Evolutionary conservation across 2,797 vertebrate genomes (phyloP).

Genomic region (Anguilla marmorata): DNA sequence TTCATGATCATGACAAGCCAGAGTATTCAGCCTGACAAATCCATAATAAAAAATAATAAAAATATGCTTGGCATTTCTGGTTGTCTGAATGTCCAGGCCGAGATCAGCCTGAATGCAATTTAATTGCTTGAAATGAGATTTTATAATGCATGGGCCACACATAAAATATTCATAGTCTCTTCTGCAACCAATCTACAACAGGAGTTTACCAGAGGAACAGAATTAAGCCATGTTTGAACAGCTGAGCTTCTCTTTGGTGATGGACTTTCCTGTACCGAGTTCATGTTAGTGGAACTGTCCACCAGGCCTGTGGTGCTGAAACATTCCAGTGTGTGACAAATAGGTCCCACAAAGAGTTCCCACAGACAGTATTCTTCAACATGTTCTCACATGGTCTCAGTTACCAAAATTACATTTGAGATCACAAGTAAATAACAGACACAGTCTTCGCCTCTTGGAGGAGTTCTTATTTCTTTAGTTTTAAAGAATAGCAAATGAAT

Average conservation of each 20-base stretch:
- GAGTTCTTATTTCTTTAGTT: neutral
- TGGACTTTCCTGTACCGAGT: neutral
- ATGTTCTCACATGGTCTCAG: neutral
- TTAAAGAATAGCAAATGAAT: neutral
- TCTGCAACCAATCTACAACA: constrained; percentile 25
- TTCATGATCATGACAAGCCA: constrained; percentile 50
- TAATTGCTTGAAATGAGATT: constrained; percentile 27
- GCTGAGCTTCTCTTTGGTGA: neutral
- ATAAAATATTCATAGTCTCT: constrained; percentile 40
- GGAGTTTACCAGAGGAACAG: neutral
- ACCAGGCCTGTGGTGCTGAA: constrained; percentile 37
- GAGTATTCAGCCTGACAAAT: constrained; percentile 53
- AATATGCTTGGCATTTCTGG: constrained; percentile 33
- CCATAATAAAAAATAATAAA: constrained; percentile 47
- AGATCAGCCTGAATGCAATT: constrained; percentile 22
- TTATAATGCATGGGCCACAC: constrained; percentile 29
- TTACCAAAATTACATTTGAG: neutral
- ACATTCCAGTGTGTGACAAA: neutral
- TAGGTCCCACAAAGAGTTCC: neutral
- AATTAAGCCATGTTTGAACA: neutral
- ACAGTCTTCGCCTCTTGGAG: neutral
- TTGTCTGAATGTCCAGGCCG: constrained; percentile 41
- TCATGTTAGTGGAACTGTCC: constrained; percentile 34
- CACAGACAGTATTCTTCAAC: neutral
- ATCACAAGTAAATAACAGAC: neutral